Base-by-base conservation (phyloP, 2,113 vertebrate genomes). In the Pyxicephalus adspersus region DNA sequence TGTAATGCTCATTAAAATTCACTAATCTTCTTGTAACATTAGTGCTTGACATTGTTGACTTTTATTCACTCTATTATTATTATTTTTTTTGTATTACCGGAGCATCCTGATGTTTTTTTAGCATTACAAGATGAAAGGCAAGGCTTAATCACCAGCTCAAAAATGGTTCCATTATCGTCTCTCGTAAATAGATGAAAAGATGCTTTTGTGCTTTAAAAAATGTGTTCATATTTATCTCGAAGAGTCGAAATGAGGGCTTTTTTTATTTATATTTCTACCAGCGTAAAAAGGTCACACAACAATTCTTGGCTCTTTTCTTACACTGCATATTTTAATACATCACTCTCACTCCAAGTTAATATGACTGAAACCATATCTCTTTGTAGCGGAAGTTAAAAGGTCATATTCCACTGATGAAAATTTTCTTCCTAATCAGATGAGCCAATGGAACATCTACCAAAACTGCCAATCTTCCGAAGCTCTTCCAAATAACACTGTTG, bases 381-480 rank as follows among this genome's bases (percentile, higher is more conserved):
- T 83, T 82, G 76, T 86, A 77, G 76, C 64, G 66, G 68, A 73
- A 86, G 80, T 84, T 87, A 77, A 89, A 89, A 87, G 83, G 82
- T 85, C 76, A 17, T 82, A 45, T 88, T 86, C 74, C 22, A 61
- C 81, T 85, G 82, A 86, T 87, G 66, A 64, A 88, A 85, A 86
- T 83, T 38, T 58, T 57, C 74, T 71, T 85, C 87, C 83, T 63
- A 83, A 79, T 84, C 86, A 80, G 83, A 86, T 86, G 84, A 87
- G 64, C 81, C 54, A 29, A 72, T 77, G 50, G 80, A 83, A 55
- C 28, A 61, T 67, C 87, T 80, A 83, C 52, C 61, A 87, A 87
- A 87, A 84, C 77, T 84, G 84, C 76, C 77, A 87, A 79, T 60
- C 63, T 80, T 90, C 90, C 86, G 89, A 91, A 85, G 63, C 15